Evolutionary conservation across 2,797 vertebrate species (phyloP), one percentile per base, ranked within the genome.

Genomic region (Strix occidentalis): DNA sequence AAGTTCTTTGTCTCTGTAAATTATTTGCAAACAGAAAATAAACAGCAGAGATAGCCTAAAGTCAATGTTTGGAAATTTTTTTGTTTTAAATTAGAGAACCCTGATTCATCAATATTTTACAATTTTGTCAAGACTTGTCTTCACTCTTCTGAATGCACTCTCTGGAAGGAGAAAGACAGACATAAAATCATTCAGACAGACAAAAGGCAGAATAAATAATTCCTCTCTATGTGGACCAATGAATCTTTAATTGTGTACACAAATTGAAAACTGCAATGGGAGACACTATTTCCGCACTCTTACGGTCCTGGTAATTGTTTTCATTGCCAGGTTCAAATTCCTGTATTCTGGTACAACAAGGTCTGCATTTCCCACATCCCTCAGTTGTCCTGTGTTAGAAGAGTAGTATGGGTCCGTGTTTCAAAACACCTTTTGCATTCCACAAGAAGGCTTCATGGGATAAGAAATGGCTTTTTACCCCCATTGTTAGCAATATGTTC

Each of bases 291-390:
- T 70, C 68, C 66, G 84, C 25, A 70, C 31, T 60, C 14, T 16
- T 11, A 7, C 7, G 7, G 48, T 11, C 48, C 31, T 63, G n/a
- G 16, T 9, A 29, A 33, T 37, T 66, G 46, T 35, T 88, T 46
- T 39, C 51, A 77, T 10, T 87, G 25, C 26, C 80, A 90, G 43
- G 66, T 31, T 79, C 58, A 33, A 76, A 84, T 58, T 79, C n/a
- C 25, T 82, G 18, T 10, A 13, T 20, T 87, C 48, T 48, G 21
- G 13, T 13, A 48, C 29, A 77, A 35, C 21, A 63, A 84, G 35
- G 7, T 11, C 50, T 33, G 45, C 0, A 0, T 56, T 87, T 76
- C 56, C 24, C 26, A 57, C 0, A 0, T 57, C 11, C 12, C 41
- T 69, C 33, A 45, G 15, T 53, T 74, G 31, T 28, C 68, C 31